These are phyloP conservation scores for Telmatochromis sp. DNA, from an alignment of 2,113 vertebrate species.

Conservation along the genomic window DNA sequence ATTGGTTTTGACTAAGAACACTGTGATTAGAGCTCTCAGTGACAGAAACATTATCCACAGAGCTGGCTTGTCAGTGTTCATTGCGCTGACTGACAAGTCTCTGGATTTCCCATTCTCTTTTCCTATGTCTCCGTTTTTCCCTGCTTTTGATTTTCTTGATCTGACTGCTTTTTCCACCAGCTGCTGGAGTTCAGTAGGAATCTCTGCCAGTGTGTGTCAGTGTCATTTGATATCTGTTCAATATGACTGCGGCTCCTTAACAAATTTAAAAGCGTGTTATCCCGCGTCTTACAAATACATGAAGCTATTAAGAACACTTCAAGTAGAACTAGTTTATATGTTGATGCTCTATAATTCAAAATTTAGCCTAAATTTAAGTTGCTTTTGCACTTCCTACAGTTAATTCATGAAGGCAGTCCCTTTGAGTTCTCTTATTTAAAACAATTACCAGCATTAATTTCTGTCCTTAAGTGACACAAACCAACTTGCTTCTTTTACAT, in stretches of 20 bases:
- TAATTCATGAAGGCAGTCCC: not conserved
- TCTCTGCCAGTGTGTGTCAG: constrained; percentile 37
- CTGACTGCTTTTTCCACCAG: constrained; percentile 34
- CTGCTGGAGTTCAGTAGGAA: constrained; percentile 18
- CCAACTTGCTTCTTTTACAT: not conserved
- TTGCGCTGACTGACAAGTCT: constrained; percentile 58
- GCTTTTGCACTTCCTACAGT: not conserved
- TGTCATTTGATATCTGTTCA: not conserved
- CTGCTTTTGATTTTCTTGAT: constrained; percentile 33
- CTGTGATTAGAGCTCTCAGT: constrained; percentile 58
- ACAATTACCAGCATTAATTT: not conserved
- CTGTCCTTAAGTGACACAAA: not conserved
- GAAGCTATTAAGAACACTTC: not conserved
- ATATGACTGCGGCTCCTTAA: not conserved
- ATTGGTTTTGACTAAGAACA: constrained; percentile 64
- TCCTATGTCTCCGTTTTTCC: constrained; percentile 18
- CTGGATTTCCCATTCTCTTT: constrained; percentile 49
- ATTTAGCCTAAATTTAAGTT: not conserved
- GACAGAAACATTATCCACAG: constrained; percentile 67
- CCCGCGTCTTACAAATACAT: not conserved
- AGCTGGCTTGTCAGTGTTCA: constrained; percentile 54
- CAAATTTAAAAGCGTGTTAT: not conserved
- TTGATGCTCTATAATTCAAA: not conserved
- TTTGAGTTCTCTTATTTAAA: not conserved
- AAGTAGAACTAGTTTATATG: not conserved